Evolutionary conservation across 2,888 invertebrate genomes (phyloP), one percentile per base, ranked within the genome.

Genomic region (Parnassius orleans): DNA sequence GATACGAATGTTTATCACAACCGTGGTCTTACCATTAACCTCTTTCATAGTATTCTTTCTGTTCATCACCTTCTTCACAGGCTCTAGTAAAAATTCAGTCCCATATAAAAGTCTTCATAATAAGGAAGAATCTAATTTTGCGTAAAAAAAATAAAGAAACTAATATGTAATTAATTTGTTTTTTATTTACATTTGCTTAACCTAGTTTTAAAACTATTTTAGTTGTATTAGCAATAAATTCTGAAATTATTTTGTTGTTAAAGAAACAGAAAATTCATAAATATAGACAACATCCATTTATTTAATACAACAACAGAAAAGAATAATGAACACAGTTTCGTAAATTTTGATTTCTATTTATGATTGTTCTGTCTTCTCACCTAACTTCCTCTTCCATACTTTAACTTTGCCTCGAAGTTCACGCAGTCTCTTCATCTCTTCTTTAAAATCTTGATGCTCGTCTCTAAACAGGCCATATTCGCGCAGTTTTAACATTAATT

Each of bases 371-470:
- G 68, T 63, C 24, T 69, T 65, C 19, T 69, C 66, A 9, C 42
- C 42, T 48, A 48, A 48, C 14, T 42, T 33, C 56, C 93, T 88
- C 51, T 74, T 79, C 90, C 89, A 90, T 15, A 88, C 88, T 64
- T 93, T 91, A 1, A 93, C 93, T 81, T 97, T 98, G 10, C 98
- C 98, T 63, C 97, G 88, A 14, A 98, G 88, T 63, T 93, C 94
- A 62, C 96, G 92, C 72, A 96, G 86, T 63, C 97, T 92, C 69
- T 93, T 93, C 94, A 96, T 97, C 87, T 98, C 98, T 57, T 98
- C 97, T 71, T 94, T 95, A 77, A 97, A 98, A 84, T 98, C 98
- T 77, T 95, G 93, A 84, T 98, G 98, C 79, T 98, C 98, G 77
- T 98, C 97, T 64, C 97, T 93, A 82, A 92, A 97, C 5, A 97